Evolutionary conservation across 2,113 vertebrate genomes (phyloP), one percentile per base, ranked within the genome.

Genomic region (Murina feae): DNA sequence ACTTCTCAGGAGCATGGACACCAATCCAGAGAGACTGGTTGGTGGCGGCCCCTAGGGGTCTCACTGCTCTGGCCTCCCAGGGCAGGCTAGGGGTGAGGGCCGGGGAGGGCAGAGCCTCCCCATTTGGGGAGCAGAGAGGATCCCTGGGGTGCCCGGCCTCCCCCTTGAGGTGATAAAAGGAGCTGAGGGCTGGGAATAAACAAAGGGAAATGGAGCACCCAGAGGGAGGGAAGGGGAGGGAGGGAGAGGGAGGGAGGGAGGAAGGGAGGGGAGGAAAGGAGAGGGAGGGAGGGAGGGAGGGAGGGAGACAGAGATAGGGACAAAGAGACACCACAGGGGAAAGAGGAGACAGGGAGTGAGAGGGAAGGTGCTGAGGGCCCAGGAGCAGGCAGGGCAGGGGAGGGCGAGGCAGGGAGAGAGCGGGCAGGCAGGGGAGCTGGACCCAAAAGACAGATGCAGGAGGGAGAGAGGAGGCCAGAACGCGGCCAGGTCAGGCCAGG

Each of bases 181-280:
- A 94, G 87, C n/a, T 49, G 60, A 82, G 51, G 49, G 16, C 83
- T 91, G 80, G 82, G 80, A 93, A 86, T 83, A 95, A 96, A 93
- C 83, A 96, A 85, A 66, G 42, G 74, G 47, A 85, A 85, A 60
- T 58, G 94, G 95, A 89, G 91, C 81, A 86, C 53, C 7, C 53
- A 68, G 63, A 65, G 53, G 75, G 68, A 42, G 84, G 55, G 47
- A 9, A 9, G 1, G 1, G 30, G 55, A 30, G 37, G 69, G 30
- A 21, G 17, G 12, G 49, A 5, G 30, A 39, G 32, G 23, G 72
- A 53, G 44, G 39, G 32, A 37, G n/a, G 49, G 11, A 28, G 68
- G n/a, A 6, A 16, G 37, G 30, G 47, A 65, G 58, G 35, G 72
- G 42, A 81, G 86, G 90, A 47, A 44, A 42, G 32, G 2, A 9